Evolutionary conservation across 2,797 vertebrate species (phyloP).

Genomic region (Microctenopoma lineatum): DNA sequence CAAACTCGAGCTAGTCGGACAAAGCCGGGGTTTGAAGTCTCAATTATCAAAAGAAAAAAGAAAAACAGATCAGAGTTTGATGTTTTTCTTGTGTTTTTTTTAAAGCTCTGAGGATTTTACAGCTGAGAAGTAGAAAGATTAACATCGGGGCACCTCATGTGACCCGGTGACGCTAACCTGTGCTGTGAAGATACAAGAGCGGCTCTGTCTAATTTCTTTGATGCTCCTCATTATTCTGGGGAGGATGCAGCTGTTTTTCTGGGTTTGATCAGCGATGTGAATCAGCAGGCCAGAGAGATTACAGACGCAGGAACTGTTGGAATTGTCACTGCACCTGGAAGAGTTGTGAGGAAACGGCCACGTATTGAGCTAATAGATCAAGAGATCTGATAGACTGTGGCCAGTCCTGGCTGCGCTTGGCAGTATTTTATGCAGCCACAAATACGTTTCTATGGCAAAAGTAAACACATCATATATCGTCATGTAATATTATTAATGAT

Average conservation of each 20-base stretch:
- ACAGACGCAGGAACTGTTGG: conserved; percentile 43
- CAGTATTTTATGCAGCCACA: not conserved
- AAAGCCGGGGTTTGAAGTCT: conserved; percentile 44
- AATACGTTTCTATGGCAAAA: not conserved
- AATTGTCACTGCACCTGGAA: conserved; percentile 57
- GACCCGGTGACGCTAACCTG: conserved; percentile 38
- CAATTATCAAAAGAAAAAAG: conserved; percentile 46
- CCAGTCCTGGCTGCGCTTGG: too few relatives aligned
- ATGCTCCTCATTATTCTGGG: conserved; percentile 42
- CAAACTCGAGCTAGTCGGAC: conserved; percentile 54
- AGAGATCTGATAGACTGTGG: not conserved
- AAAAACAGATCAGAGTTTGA: conserved; percentile 39
- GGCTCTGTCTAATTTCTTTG: conserved; percentile 35
- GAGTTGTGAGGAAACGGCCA: conserved; percentile 33
- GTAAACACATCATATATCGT: not conserved
- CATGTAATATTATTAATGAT: too few relatives aligned
- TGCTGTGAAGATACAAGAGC: conserved; percentile 20
- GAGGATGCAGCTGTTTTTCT: conserved; percentile 46
- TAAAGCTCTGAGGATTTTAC: conserved; percentile 35
- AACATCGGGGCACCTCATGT: conserved; percentile 12
- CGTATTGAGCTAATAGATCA: conserved; percentile 7
- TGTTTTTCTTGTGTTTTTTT: conserved; percentile 12
- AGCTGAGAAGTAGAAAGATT: conserved; percentile 31
- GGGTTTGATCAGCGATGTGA: conserved; percentile 69
- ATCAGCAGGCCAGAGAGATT: conserved; percentile 61